Evolutionary conservation across 2,797 vertebrate genomes (phyloP).

Genomic region (Sebastes umbrosus): DNA sequence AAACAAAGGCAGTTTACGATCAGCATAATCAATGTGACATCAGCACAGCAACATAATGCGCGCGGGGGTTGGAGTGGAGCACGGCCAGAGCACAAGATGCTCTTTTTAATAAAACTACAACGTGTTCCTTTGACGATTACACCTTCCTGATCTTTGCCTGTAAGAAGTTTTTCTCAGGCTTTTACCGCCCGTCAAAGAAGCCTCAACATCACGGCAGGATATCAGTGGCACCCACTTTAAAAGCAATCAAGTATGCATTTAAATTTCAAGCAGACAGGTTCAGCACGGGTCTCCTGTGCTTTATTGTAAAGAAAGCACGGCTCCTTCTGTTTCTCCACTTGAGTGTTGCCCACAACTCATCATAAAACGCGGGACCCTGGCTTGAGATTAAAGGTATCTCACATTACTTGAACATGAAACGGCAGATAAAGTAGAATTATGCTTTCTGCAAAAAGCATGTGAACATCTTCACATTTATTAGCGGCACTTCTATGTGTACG

Average conservation of each 20-base stretch:
- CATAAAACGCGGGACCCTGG: slow-evolving; percentile 44
- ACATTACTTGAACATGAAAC: slow-evolving; percentile 59
- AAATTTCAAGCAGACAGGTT: slow-evolving; percentile 61
- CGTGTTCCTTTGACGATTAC: slow-evolving; percentile 54
- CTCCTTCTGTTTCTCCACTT: slow-evolving; percentile 36
- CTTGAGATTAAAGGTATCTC: slow-evolving; percentile 69
- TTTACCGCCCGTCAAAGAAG: slow-evolving; percentile 64
- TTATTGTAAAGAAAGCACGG: slow-evolving; percentile 53
- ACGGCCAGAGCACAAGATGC: slow-evolving; percentile 36
- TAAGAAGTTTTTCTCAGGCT: slow-evolving; percentile 62
- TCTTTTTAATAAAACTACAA: slow-evolving; percentile 68
- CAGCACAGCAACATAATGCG: slow-evolving; percentile 75
- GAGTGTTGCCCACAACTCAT: slow-evolving; percentile 48
- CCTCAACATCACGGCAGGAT: slow-evolving; percentile 63
- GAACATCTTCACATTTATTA: slow-evolving; percentile 45
- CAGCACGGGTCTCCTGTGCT: slow-evolving; percentile 36
- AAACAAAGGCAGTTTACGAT: slow-evolving; percentile 83
- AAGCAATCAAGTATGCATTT: slow-evolving; percentile 71
- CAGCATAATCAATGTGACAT: slow-evolving; percentile 91
- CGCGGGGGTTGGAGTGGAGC: slow-evolving; percentile 41
- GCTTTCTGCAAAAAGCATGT: slow-evolving; percentile 45
- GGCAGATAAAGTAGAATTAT: slow-evolving; percentile 59
- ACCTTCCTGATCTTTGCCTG: slow-evolving; percentile 47
- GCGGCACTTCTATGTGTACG: background rate
- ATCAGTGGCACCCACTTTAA: slow-evolving; percentile 74